Conservation (phyloP, 2,888 invertebrate species). For the Nasonia oneida region DNA sequence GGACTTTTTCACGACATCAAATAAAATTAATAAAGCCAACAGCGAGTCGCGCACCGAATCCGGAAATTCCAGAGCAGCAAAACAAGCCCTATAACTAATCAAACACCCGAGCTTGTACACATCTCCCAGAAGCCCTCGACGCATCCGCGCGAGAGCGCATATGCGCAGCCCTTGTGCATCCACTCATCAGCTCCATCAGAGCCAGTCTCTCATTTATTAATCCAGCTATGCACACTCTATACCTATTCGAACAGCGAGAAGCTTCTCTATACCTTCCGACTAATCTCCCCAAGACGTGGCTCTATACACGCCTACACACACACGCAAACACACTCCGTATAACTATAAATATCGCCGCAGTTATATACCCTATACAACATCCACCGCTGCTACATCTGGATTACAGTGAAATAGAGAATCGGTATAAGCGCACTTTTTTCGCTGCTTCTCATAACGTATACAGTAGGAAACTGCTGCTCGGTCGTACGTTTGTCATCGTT, state of each 20-base stretch:
- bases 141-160: neutral
- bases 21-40: too few species aligned
- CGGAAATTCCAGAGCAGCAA: neutral
- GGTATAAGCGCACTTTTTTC: neutral
- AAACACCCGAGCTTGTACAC: neutral
- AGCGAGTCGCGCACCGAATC: too few species aligned
- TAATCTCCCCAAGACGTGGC: neutral
- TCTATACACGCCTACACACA: neutral
- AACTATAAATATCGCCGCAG: neutral
- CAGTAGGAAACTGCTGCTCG: neutral
- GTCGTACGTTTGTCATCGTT: slow-evolving; percentile 12
- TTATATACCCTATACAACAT: neutral
- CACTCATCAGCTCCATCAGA: slow-evolving; percentile 9
- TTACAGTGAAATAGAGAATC: slow-evolving; percentile 43
- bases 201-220: slow-evolving; percentile 11
- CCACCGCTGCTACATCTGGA: neutral
- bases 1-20: too few species aligned
- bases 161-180: neutral
- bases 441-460: neutral
- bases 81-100: neutral
- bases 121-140: neutral
- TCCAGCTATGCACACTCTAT: neutral
- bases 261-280: neutral
- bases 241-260: neutral
- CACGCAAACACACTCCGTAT: neutral